Evolutionary conservation across 1,140 invertebrate genomes (phyloP), one percentile per base, ranked within the genome.

Genomic region (Drosophila nikananu): DNA sequence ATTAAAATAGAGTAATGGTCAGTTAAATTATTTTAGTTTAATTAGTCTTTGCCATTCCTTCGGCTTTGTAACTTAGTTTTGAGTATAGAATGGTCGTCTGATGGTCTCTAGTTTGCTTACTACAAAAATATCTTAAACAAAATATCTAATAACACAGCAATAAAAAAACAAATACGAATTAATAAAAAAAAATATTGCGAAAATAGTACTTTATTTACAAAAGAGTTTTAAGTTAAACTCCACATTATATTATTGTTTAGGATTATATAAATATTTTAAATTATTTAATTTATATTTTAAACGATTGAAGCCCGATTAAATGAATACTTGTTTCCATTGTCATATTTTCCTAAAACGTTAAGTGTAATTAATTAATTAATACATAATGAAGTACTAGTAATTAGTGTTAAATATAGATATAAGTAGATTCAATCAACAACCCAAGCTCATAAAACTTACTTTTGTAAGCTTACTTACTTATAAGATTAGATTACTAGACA

Each of bases 361-460:
- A 7, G 6, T 30, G 27, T 30, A 30, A 8, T 30, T 30, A 21
- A 54, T 54, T 30, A 21, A 13, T n/a, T n/a, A n/a, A n/a, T n/a
- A n/a, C 13, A 8, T 23, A 7, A 57, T 10, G 17, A 37, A 23
- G 21, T 17, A 37, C 21, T 37, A 57, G 15, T 6, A 6, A 1
- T 35, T 57, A 37, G 27, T 37, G 15, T 37, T 57, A 23, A 21
- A 23, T 17, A 35, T 55, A 55, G 52, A 37, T 37, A 13, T 57
- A 59, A 41, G 57, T 59, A 59, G 37, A 42, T 59, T 8, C 32
- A 57, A 37, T 57, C 32, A 37, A 37, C 32, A 23, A 2, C 27
- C n/a, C 32, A 35, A 32, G 30, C 30, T 37, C 54, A 35, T 57
- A 57, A 37, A 57, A 57, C 30, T 57, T 57, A 37, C 54, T 57